Base-by-base conservation (phyloP, 1,140 invertebrate species). In the Drosophila littoralis region DNA sequence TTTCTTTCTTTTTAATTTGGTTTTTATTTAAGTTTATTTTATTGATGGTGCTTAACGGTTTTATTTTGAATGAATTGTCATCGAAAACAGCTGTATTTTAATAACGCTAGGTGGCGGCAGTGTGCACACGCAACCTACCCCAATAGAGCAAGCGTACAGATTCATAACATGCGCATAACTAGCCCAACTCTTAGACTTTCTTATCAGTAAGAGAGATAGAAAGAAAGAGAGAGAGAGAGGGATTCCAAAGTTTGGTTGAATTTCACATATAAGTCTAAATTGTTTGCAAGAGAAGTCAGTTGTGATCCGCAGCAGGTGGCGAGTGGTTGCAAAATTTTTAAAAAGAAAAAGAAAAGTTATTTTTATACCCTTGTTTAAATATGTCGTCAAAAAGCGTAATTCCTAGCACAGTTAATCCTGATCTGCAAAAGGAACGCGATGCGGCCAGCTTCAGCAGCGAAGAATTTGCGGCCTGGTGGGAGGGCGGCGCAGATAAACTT, bases 401-500 rank as follows among this genome's bases (percentile, higher is more conserved):
- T 28, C 83, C 83, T n/a, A 64, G 54, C 9, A 61, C 67, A 12
- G 73, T 92, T 2, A 92, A 92, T 76, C 81, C 83, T 12, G 96
- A 97, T 93, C 92, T 98, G 46, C 92, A 94, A 72, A 94, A 93
- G 67, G 97, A 98, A 93, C 93, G 97, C 59, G 92, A 94, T 63
- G 95, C 94, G 77, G 96, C 96, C 76, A 95, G 94, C 2, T 97
- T 98, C 85, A 93, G 95, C 86, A 93, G 94, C 2, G 91, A 93
- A 67, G 97, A 98, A 92, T 93, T 98, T 61, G 97, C 96, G 0
- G 92, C 96, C 92, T 94, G 97, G 55, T 93, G 97, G 42, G 96
- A 97, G 93, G 97, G 97, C 8, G 94, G 95, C 22, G 89, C 92
- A 59, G 94, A 96, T 28, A 96, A 96, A 92, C 97, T 97, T 1